These are phyloP conservation scores for Uropsilus gracilis DNA, from an alignment of 2,113 vertebrate species.

Conservation along the genomic window DNA sequence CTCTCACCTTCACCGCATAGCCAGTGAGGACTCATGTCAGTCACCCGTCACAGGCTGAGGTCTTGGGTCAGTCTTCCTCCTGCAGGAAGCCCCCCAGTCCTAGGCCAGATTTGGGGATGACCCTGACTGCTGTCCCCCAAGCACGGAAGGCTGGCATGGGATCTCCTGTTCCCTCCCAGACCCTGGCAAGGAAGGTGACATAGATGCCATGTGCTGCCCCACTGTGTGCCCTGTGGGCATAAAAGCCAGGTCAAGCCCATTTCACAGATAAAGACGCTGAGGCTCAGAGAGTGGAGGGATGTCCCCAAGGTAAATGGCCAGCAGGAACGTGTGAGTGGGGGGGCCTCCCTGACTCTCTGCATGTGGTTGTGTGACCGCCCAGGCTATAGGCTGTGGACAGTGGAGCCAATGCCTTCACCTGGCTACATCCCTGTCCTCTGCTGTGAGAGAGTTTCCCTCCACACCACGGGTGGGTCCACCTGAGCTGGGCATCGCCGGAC, in stretches of 20 bases:
- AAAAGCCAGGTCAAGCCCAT: background rate
- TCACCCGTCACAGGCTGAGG: rapidly evolving
- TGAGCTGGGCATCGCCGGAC: too few relatives aligned
- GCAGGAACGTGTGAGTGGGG: rapidly evolving
- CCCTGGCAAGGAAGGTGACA: background rate
- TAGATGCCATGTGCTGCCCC: rapidly evolving
- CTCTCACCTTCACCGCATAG: rapidly evolving
- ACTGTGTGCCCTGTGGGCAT: rapidly evolving
- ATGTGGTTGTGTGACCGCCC: rapidly evolving
- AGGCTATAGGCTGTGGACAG: rapidly evolving
- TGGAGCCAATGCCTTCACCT: too few relatives aligned
- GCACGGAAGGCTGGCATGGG: background rate
- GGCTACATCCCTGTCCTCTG: rapidly evolving
- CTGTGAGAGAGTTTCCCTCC: background rate
- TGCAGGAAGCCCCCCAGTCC: rapidly evolving
- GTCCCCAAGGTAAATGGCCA: rapidly evolving
- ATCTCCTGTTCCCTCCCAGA: background rate
- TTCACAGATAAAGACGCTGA: background rate
- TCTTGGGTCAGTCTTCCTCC: background rate
- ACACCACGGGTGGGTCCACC: background rate
- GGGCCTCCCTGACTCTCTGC: background rate
- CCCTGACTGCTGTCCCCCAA: too few relatives aligned
- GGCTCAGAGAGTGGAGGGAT: background rate
- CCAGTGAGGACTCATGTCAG: rapidly evolving
- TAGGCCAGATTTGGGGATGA: too few relatives aligned